These are phyloP conservation scores for Ctenosaura bakeri DNA, from an alignment of 2,797 vertebrate genomes.

Conservation along the genomic window DNA sequence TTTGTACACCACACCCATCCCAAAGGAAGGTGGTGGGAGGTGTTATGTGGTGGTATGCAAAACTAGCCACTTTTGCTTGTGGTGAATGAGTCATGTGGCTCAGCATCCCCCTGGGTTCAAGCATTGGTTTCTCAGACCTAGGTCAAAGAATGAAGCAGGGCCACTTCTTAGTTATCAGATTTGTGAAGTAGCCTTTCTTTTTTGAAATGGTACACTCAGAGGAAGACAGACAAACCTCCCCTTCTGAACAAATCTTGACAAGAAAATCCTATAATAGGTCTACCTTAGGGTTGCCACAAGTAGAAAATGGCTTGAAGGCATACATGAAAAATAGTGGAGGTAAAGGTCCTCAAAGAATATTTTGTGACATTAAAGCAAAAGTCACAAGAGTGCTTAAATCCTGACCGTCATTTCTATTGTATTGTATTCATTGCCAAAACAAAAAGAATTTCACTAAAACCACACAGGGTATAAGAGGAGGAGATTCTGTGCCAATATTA, in stretches of 20 bases:
- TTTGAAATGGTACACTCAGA: background rate
- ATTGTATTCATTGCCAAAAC: background rate
- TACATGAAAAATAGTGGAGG: background rate
- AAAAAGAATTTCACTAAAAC: too few species aligned
- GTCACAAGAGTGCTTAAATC: background rate
- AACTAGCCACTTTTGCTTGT: constrained; percentile 3
- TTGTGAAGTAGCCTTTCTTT: background rate
- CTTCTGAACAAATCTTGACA: too few species aligned
- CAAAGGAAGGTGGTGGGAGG: background rate
- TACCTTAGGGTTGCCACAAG: too few species aligned
- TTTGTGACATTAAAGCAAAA: too few species aligned
- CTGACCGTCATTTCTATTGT: background rate
- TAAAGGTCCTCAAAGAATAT: background rate
- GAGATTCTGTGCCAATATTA: too few species aligned
- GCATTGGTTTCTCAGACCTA: background rate
- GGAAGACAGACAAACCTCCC: too few species aligned
- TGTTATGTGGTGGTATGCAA: background rate
- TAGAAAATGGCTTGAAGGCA: too few species aligned
- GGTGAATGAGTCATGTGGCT: background rate
- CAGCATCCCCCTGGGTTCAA: background rate
- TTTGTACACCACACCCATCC: background rate
- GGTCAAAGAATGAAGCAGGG: background rate
- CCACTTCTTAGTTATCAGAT: background rate
- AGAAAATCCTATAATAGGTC: too few species aligned
- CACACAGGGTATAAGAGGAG: too few species aligned